Conservation (phyloP, 2,113 vertebrate species). For the Chitala chitala region DNA sequence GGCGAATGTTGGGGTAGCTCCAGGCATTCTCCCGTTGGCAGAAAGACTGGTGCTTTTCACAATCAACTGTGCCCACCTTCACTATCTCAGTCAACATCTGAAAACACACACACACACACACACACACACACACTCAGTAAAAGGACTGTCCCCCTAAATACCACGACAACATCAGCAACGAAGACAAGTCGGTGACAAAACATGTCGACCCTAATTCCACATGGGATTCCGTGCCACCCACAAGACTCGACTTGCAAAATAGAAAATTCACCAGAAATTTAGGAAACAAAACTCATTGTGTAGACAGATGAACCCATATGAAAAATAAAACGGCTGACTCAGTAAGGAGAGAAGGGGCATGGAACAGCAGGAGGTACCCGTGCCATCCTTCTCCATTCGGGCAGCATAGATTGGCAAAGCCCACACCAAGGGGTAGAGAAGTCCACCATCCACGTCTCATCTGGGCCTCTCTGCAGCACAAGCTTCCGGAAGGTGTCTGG, state of each 20-base stretch:
- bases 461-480: slow-evolving; percentile 63
- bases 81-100: slow-evolving; percentile 74
- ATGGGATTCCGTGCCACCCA: no score
- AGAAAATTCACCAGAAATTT: neutral
- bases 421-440: slow-evolving; percentile 96
- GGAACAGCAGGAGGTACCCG: slow-evolving; percentile 62
- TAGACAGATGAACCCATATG: neutral
- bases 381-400: slow-evolving; percentile 95
- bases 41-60: slow-evolving; percentile 80
- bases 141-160: no score
- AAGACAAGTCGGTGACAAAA: no score
- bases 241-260: no score
- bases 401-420: slow-evolving; percentile 87
- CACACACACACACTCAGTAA: neutral
- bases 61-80: slow-evolving; percentile 82
- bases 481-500: slow-evolving; percentile 74
- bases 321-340: neutral
- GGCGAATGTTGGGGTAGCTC: slow-evolving; percentile 86
- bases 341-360: neutral
- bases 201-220: no score
- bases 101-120: slow-evolving; percentile 37
- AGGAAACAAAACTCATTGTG: neutral
- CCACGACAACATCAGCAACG: no score
- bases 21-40: slow-evolving; percentile 78
- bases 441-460: slow-evolving; percentile 84